Evolutionary conservation across 2,113 vertebrate genomes (phyloP).

Genomic region (Zosterops japonicus): DNA sequence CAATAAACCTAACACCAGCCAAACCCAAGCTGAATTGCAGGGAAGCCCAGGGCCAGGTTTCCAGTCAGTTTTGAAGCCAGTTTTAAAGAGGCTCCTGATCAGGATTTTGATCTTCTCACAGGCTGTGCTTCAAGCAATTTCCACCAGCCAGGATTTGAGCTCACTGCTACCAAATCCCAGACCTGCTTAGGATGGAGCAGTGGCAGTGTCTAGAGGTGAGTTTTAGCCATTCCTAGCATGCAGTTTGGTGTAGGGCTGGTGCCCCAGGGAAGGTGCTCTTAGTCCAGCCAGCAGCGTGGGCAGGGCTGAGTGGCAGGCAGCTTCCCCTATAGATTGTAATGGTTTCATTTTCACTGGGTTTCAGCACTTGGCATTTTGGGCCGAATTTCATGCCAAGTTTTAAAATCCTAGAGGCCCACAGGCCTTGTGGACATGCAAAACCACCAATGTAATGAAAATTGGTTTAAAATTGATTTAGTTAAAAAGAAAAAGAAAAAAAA

Average conservation of each 20-base stretch:
- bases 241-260: background rate
- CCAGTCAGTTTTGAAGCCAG: conserved; percentile 50
- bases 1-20: conserved; percentile 43
- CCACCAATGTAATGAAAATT: conserved; percentile 59
- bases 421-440: conserved; percentile 58
- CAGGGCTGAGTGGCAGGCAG: background rate
- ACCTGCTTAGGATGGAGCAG: background rate
- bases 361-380: conserved; percentile 36
- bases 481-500: background rate
- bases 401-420: conserved; percentile 43
- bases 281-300: background rate
- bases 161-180: background rate
- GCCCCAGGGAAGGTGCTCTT: background rate
- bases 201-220: background rate
- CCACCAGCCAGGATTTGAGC: background rate
- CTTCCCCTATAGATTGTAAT: background rate
- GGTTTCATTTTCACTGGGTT: conserved; percentile 2
- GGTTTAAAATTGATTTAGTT: conserved; percentile 63
- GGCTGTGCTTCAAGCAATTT: background rate
- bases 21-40: conserved; percentile 38
- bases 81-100: conserved; percentile 44
- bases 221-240: background rate
- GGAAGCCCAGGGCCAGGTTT: conserved; percentile 57
- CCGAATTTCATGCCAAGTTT: conserved; percentile 26
- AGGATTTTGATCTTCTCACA: conserved; percentile 31